These are phyloP conservation scores for Oryzias sinensis DNA, from an alignment of 2,797 vertebrate genomes.

Conservation along the genomic window DNA sequence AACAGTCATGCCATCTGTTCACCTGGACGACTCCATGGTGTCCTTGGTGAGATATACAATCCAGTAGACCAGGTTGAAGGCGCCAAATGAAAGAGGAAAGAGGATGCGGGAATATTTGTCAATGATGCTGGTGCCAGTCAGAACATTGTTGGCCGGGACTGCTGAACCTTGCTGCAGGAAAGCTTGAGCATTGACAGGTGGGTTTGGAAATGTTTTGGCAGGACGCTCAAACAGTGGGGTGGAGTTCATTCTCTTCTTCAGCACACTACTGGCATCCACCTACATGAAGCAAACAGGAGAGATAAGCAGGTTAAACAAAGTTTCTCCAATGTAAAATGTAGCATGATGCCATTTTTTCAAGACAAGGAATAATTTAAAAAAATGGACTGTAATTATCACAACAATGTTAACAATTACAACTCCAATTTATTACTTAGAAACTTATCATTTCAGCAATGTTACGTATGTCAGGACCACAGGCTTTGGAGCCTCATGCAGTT, in stretches of 20 bases:
- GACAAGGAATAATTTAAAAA: too few species aligned
- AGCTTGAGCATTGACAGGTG: conserved; percentile 65
- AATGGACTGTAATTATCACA: too few species aligned
- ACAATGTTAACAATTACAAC: too few species aligned
- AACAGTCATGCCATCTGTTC: conserved; percentile 37
- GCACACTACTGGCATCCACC: conserved; percentile 82
- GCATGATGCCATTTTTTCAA: conserved; percentile 2
- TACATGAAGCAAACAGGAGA: conserved; percentile 29
- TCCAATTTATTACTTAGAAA: too few species aligned
- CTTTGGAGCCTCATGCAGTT: too few species aligned
- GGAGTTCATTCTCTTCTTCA: conserved; percentile 92
- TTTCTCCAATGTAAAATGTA: conserved; percentile 31
- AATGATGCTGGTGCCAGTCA: conserved; percentile 92
- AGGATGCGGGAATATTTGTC: conserved; percentile 96
- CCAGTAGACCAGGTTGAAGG: conserved; percentile 97
- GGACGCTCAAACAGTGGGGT: conserved; percentile 76
- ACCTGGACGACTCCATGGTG: conserved; percentile 91
- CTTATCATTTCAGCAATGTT: too few species aligned
- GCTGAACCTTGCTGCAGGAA: conserved; percentile 75
- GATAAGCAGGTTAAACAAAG: conserved; percentile 11
- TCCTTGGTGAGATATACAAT: conserved; percentile 97
- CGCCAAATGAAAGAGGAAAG: conserved; percentile 93
- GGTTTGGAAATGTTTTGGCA: conserved; percentile 74
- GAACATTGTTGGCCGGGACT: conserved; percentile 64
- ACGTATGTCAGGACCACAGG: too few species aligned